These are phyloP conservation scores for Nymphalis io DNA, from an alignment of 1,140 invertebrate genomes.

Conservation along the genomic window DNA sequence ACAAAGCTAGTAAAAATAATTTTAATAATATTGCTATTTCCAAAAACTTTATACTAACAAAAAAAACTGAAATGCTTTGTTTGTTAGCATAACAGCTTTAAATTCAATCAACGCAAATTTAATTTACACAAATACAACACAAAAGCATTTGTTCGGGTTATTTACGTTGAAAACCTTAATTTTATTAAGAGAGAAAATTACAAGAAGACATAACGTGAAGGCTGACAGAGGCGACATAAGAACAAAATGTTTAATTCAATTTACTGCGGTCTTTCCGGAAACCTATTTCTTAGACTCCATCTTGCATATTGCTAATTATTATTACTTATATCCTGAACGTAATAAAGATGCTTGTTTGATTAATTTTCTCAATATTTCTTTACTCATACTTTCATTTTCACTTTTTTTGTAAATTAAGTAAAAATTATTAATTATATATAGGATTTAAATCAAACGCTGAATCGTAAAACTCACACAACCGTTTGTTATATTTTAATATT, in stretches of 20 bases:
- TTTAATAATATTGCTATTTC: no score
- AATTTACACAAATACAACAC: not conserved
- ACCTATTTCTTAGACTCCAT: not conserved
- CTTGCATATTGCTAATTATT: not conserved
- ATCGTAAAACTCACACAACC: no score
- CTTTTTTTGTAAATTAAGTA: no score
- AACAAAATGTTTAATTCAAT: slow-evolving; percentile 2
- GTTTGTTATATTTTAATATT: no score
- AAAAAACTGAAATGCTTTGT: no score
- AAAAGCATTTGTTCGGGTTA: slow-evolving; percentile 3
- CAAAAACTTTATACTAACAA: no score
- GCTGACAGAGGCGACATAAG: not conserved
- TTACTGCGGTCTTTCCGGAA: slow-evolving; percentile 8
- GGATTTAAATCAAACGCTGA: no score
- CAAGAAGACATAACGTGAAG: not conserved
- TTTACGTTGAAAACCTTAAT: slow-evolving; percentile 15
- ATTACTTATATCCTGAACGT: not conserved
- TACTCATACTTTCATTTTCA: not conserved
- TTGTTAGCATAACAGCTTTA: not conserved
- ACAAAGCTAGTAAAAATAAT: no score
- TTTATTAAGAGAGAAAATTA: slow-evolving; percentile 14
- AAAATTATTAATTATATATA: no score
- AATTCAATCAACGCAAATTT: not conserved
- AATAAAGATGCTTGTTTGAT: not conserved
- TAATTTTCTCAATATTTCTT: not conserved